phyloP scores from a whole-genome alignment of 2,797 vertebrate genomes.

The Danio jaintianensis region DNA sequence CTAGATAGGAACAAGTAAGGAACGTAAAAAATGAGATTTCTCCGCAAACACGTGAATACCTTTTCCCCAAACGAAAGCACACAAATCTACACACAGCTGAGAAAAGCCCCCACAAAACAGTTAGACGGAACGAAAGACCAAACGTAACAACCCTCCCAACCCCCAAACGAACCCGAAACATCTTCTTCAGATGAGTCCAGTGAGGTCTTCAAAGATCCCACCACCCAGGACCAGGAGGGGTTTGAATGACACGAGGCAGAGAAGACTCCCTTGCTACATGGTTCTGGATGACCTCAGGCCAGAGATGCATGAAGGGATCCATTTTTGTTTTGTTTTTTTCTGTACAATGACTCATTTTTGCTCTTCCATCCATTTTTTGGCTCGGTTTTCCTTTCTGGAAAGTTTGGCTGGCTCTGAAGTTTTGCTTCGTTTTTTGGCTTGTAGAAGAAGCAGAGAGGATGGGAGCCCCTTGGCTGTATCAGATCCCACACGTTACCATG shows the following conservation, averaged over 20 bases:
- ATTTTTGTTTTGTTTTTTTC: slow-evolving; percentile 48
- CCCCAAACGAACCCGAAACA: slow-evolving; percentile 74
- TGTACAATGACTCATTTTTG: slow-evolving; percentile 62
- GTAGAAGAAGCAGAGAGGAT: slow-evolving; percentile 62
- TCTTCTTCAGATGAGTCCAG: slow-evolving; percentile 76
- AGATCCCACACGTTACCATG: slow-evolving; percentile 23
- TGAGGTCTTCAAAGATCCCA: slow-evolving; percentile 85
- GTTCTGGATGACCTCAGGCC: slow-evolving; percentile 43
- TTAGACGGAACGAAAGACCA: slow-evolving; percentile 65
- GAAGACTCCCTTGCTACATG: slow-evolving; percentile 54
- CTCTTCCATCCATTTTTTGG: slow-evolving; percentile 77
- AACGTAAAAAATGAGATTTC: slow-evolving; percentile 77
- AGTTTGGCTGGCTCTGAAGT: slow-evolving; percentile 56
- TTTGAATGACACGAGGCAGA: slow-evolving; percentile 69
- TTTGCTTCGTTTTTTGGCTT: slow-evolving; percentile 68
- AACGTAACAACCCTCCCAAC: slow-evolving; percentile 59
- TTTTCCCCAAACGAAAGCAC: slow-evolving; percentile 81
- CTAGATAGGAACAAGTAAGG: slow-evolving; percentile 71
- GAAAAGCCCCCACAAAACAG: slow-evolving; percentile 48
- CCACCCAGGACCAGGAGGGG: slow-evolving; percentile 81
- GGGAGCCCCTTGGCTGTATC: slow-evolving; percentile 29
- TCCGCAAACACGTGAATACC: slow-evolving; percentile 76
- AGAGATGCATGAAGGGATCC: slow-evolving; percentile 54
- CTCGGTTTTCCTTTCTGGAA: slow-evolving; percentile 81
- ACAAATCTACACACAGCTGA: slow-evolving; percentile 80